A percentile compares a stretch with the other conserved stretches of the same genome.
Conservation (phyloP, 2,888 invertebrate species). For the Polydrusus cervinus region DNA sequence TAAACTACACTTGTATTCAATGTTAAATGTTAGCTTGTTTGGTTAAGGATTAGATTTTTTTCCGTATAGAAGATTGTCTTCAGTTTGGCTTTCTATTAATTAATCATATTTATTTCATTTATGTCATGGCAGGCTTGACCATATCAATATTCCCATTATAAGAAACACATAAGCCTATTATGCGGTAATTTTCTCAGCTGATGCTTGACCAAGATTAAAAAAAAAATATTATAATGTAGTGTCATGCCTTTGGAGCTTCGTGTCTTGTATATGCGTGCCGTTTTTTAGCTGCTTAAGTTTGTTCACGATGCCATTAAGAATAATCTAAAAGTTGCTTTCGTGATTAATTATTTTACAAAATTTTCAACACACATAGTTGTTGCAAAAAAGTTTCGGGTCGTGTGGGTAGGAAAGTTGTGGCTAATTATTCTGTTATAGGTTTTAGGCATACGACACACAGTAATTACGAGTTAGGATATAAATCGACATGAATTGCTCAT, state of each 20-base stretch:
- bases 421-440: conserved; percentile 16
- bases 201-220: conserved; percentile 12
- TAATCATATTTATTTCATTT: neutral
- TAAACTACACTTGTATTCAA: no score
- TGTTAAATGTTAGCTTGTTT: no score
- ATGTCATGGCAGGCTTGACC: no score
- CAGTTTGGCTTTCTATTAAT: neutral
- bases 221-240: neutral
- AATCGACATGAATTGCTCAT: conserved; percentile 1
- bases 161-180: no score
- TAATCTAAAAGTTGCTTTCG: conserved; percentile 10
- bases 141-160: no score
- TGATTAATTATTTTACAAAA: conserved; percentile 24
- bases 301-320: conserved; percentile 7
- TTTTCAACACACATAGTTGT: conserved; percentile 16
- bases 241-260: conserved; percentile 5
- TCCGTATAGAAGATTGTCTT: neutral
- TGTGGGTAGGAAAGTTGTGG: conserved; percentile 9
- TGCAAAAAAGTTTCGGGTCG: conserved; percentile 13
- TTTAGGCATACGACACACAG: conserved; percentile 20
- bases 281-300: conserved; percentile 1
- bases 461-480: conserved; percentile 19
- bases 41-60: no score
- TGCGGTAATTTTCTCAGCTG: neutral
- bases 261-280: conserved; percentile 11